phyloP scores from a whole-genome alignment of 2,797 vertebrate genomes.

The Saxicola maurus region DNA sequence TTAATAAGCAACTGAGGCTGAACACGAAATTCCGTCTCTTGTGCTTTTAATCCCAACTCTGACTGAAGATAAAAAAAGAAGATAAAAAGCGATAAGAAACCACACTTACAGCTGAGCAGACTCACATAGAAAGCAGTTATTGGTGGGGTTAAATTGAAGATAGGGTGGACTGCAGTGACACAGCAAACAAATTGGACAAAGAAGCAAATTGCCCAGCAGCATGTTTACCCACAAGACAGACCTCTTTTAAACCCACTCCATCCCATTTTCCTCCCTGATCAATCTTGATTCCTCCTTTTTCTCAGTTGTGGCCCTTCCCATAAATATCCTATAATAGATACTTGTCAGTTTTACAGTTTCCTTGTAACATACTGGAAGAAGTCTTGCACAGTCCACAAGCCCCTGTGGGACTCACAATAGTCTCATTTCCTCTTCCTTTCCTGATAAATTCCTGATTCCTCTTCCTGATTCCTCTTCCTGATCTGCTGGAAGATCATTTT shows the following conservation, averaged over 20 bases:
- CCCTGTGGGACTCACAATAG: accelerated
- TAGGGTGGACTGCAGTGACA: neutral
- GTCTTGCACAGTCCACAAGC: accelerated
- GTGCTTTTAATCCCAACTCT: no score
- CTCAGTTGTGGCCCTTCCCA: accelerated
- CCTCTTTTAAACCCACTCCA: neutral
- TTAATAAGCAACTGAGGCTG: no score
- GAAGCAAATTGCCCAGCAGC: neutral
- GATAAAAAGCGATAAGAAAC: neutral
- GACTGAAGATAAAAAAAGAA: no score
- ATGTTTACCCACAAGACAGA: neutral
- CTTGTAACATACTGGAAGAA: neutral
- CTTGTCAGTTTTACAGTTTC: neutral
- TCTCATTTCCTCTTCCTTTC: neutral
- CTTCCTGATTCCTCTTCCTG: no score
- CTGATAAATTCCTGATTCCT: no score
- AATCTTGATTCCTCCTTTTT: neutral
- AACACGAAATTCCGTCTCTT: no score
- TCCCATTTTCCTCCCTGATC: neutral
- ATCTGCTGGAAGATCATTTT: neutral
- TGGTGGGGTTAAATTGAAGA: neutral
- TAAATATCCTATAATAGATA: neutral
- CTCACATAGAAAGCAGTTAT: accelerated
- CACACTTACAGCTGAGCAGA: neutral
- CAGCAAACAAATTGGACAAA: neutral